A percentile compares a stretch with the other conserved stretches of the same genome.
These are phyloP conservation scores for Macropus fuliginosus DNA, from an alignment of 2,797 vertebrate genomes.

Conservation along the genomic window DNA sequence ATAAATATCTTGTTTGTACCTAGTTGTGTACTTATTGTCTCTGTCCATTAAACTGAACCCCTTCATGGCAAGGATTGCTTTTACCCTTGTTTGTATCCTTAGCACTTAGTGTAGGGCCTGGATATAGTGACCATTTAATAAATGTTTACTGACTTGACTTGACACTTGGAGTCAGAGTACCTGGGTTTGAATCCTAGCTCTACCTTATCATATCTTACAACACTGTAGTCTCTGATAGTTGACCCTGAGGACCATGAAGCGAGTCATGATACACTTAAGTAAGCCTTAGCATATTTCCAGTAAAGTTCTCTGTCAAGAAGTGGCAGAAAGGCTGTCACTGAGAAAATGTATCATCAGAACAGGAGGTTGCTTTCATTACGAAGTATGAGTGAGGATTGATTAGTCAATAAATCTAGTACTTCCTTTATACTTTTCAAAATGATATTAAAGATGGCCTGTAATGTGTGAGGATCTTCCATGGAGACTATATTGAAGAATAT, in stretches of 20 bases:
- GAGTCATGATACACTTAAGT: not conserved
- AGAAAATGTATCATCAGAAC: not conserved
- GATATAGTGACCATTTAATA: not conserved
- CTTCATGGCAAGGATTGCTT: not conserved
- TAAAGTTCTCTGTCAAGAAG: not conserved
- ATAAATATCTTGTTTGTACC: not conserved
- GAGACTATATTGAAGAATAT: not conserved
- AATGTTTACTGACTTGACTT: not conserved
- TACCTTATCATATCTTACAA: not conserved
- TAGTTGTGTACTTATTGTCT: not conserved
- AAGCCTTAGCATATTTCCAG: not conserved
- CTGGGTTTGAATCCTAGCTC: not conserved
- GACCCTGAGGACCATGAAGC: not conserved
- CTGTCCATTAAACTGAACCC: not conserved
- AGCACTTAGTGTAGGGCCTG: not conserved
- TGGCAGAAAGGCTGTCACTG: not conserved
- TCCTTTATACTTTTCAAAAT: not conserved
- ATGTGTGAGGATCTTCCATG: not conserved
- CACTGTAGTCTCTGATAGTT: not conserved
- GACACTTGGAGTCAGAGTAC: not conserved
- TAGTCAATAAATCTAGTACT: not conserved
- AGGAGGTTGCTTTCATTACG: not conserved
- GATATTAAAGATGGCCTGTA: not conserved
- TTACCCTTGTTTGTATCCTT: not conserved
- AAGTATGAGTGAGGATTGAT: not conserved